Base-by-base conservation (phyloP, 2,113 vertebrate species). In the Eublepharis macularius region DNA sequence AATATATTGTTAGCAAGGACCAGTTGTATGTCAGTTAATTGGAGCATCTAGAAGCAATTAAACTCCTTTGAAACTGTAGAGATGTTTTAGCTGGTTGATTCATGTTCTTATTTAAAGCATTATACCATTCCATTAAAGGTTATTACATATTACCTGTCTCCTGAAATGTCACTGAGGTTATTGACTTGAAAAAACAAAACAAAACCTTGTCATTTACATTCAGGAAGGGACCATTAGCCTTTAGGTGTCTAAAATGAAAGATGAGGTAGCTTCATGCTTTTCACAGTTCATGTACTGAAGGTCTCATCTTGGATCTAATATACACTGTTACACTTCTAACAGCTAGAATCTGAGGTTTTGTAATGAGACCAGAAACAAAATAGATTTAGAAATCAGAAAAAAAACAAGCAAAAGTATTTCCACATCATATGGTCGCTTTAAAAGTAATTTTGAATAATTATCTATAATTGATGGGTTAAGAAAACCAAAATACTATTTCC, bases 101-200 rank as follows among this genome's bases (percentile, higher is more conserved):
- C 84, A 92, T 82, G 65, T 77, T 70, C 29, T 86, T 80, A 87
- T 82, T 80, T 80, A 74, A 84, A 90, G 73, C 47, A 80, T n/a
- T 1, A 84, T 51, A 9, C 16, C 54, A 36, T 57, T 85, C 76
- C 29, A 68, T 34, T 21, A 3, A 79, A 87, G 47, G 41, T 3
- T 86, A 86, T 83, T 70, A 87, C 17, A 17, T 73, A 51, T 57
- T 45, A 86, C 87, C 66, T 41, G 34, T 68, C 82, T 89, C 78
- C 78, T 83, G 83, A 83, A 91, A 86, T 89, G 82, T 83, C 84
- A 92, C 0, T 0, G 81, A 73, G 63, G 51, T 80, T 90, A 14
- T 49, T 81, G 0, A 0, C 57, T 93, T 87, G 73, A n/a, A n/a
- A n/a, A n/a, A n/a, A n/a, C n/a, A n/a, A n/a, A n/a, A 34, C 29